Evolutionary conservation across 2,113 vertebrate species (phyloP), one percentile per base, ranked within the genome.

Genomic region (Calypte anna): DNA sequence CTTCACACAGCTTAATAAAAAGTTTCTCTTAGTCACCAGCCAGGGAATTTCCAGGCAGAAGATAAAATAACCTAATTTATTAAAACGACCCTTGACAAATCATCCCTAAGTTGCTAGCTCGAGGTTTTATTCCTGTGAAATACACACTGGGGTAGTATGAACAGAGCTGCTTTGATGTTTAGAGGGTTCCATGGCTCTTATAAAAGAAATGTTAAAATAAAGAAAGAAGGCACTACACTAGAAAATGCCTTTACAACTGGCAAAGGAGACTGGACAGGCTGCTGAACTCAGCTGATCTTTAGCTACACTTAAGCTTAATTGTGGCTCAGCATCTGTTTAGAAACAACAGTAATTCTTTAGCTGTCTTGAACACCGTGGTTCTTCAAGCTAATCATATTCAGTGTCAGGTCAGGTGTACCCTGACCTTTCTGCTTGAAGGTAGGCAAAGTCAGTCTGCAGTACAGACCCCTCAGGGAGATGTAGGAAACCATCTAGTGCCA

Each of bases 61-160:
- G 94, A 93, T 86, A 95, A 96, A 96, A 91, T 93, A 97, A 84
- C 63, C 73, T 86, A 62, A 88, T 92, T 93, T 96, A 96, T 92
- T 96, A 93, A 94, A 88, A 8, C 0, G 1, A 84, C 88, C 90
- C 78, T 90, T 82, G 84, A 89, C 64, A 95, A 96, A 96, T 90
- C 76, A 91, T 66, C 59, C 46, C n/a, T 86, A 74, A 86, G 68
- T 72, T 88, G 75, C 82, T 48, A 88, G 86, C 54, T 61, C 22
- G 33, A 72, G 69, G 38, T 86, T 88, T 94, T 92, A 90, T 76
- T 55, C 66, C 77, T 53, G 38, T 55, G 76, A 93, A 96, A 84
- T 59, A 74, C 80, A 85, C 77, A 64, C 5, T n/a, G 51, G 82
- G 91, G 85, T 79, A 81, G 81, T 9, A 81, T 46, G 77, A 94